Evolutionary conservation across 2,888 invertebrate species (phyloP).

Genomic region (Hydriomena furcata): DNA sequence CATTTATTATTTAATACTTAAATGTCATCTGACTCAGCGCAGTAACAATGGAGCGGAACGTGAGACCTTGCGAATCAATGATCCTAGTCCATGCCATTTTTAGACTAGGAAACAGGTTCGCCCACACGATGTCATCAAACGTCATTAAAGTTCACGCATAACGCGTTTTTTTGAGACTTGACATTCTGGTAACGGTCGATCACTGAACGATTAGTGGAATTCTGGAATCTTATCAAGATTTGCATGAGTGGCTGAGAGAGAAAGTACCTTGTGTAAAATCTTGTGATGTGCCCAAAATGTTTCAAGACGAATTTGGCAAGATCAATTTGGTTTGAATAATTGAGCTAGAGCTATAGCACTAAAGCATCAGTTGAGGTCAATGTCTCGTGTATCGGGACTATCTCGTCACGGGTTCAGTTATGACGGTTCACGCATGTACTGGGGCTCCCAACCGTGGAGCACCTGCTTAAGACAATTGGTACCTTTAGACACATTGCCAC

Average conservation of each 20-base stretch:
- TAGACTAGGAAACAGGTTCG: slow-evolving; percentile 42
- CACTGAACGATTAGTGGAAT: no score
- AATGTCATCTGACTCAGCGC: slow-evolving; percentile 21
- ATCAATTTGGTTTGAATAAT: background rate
- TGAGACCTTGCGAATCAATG: slow-evolving; percentile 56
- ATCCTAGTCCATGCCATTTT: slow-evolving; percentile 40
- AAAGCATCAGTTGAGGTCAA: slow-evolving; percentile 50
- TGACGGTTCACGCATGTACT: slow-evolving; percentile 10
- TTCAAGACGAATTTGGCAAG: no score
- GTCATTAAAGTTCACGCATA: slow-evolving; percentile 26
- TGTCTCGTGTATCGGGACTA: slow-evolving; percentile 55
- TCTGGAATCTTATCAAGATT: no score
- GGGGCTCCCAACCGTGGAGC: slow-evolving; percentile 30
- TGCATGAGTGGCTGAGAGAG: no score
- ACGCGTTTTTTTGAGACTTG: slow-evolving; percentile 5
- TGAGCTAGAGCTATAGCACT: background rate
- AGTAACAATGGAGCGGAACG: slow-evolving; percentile 26
- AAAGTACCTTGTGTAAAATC: no score
- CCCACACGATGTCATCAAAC: slow-evolving; percentile 42
- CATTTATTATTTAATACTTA: background rate
- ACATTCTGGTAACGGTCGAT: no score
- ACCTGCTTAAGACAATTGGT: slow-evolving; percentile 33
- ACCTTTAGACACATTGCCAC: slow-evolving; percentile 8
- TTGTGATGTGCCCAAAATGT: no score
- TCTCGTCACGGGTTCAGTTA: slow-evolving; percentile 51